Percentiles rank a stretch among this genome's conserved stretches.
Conservation (phyloP, 2,113 vertebrate genomes). For the Phasianus colchicus region DNA sequence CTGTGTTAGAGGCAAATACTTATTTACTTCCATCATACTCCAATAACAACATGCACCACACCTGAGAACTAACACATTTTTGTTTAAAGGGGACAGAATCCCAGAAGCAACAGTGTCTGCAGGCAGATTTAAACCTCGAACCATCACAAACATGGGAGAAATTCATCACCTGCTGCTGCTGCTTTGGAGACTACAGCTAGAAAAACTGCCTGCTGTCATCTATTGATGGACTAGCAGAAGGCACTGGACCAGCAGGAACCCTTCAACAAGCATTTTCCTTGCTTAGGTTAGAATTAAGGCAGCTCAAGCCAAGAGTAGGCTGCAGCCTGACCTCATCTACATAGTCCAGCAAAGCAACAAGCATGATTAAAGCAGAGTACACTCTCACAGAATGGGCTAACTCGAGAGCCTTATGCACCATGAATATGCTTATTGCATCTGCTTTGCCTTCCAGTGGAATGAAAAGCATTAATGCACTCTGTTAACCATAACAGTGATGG, state of each 20-base stretch:
- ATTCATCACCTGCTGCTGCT: neutral
- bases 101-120: neutral
- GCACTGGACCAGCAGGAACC: neutral
- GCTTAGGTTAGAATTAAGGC: neutral
- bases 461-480: neutral
- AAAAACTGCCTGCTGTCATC: constrained; percentile 61
- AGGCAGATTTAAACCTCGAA: neutral
- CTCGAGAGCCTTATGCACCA: neutral
- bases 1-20: neutral
- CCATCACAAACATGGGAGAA: neutral
- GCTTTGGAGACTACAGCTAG: neutral
- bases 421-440: neutral
- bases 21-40: neutral
- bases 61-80: neutral
- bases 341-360: neutral
- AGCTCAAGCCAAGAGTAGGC: neutral
- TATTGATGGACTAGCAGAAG: constrained; percentile 26
- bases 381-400: neutral
- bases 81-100: neutral
- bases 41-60: neutral
- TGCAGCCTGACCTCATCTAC: neutral
- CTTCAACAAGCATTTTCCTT: neutral
- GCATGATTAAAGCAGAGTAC: neutral
- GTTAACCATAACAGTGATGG: neutral
- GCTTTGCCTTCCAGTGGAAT: neutral